Evolutionary conservation across 2,888 invertebrate species (phyloP), one percentile per base, ranked within the genome.

Genomic region (Drosophila ustulata): DNA sequence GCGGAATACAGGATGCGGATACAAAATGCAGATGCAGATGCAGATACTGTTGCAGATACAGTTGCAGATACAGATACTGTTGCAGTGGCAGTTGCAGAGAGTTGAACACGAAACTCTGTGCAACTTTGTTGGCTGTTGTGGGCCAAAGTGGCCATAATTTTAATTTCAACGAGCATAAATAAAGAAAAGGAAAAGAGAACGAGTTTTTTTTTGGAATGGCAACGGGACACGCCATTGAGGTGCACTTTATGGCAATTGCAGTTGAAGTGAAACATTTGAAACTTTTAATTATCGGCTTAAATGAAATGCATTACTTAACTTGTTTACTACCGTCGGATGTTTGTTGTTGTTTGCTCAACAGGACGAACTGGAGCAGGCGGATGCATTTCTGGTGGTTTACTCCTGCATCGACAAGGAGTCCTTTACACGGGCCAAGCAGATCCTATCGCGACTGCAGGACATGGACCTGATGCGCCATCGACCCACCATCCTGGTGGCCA

Each of bases 361-460:
- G 97, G 95, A 96, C 80, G 95, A 96, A 92, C 94, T 96, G 78
- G 96, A 96, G 89, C 95, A 96, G 2, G 94, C 94, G 23, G 97
- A 97, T 91, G 98, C 97, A 7, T 98, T 97, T 92, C 94, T 98
- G 43, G 95, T 98, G 56, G 95, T 98, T 89, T 98, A 97, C 93
- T 97, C 97, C 5, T 97, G 98, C 83, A 97, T 98, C 78, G 97
- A 97, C 93, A 97, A 97, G 92, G 95, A 96, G 32, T 97, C 97
- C 81, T 97, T 97, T 93, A 96, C 96, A 91, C 95, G 95, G 82
- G 96, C 97, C 5, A 97, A 97, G 91, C 95, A 95, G 82, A 96
- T 97, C 81, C 91, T 98, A 65, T 95, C 95, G 50, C 94, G 95
- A 84, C 93, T 98, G 32, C 95, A 96, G 90, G 97, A 97, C 92